Evolutionary conservation across 2,797 vertebrate genomes (phyloP), one percentile per base, ranked within the genome.

Genomic region (Gephyroberyx darwinii): DNA sequence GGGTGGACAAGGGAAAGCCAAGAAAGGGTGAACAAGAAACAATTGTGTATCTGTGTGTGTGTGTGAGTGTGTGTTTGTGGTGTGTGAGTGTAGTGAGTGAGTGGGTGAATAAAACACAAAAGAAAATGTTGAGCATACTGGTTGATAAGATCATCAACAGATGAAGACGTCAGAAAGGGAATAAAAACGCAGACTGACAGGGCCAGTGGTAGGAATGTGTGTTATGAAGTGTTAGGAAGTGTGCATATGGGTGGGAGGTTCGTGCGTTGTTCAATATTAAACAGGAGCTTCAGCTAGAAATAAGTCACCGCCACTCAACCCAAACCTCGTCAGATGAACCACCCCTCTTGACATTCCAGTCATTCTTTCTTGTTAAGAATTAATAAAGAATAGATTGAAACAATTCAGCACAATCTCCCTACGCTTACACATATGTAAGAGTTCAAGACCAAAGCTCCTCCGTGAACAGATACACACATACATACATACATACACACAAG

Each of bases 351-450:
- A 75, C 75, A 92, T 89, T 84, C 71, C 78, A 65, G 66, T 68
- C 66, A 71, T 82, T 89, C 81, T 56, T 73, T 26, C 76, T 86
- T 35, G 55, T 84, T 87, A 82, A 85, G 60, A 85, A 72, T 74
- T 78, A 87, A 87, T 82, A 73, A 82, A 73, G 9, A 69, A 80
- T 74, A 78, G 87, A 85, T 74, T 63, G 66, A 81, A 84, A 75
- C 69, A 52, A 79, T 67, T 83, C 72, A 22, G 33, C 48, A 59
- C 65, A 59, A 45, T 71, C 78, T 69, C 43, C 14, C 2, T 5
- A 55, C 71, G 39, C 61, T 56, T 26, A 64, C 64, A 74, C 84
- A 83, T 58, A 70, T 87, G 70, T 60, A 61, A 85, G 65, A 76
- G 72, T 80, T 85, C 87, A 79, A 57, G 54, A 52, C 8, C 50